Conservation (phyloP, 1,140 invertebrate genomes). For the Lamellibrachia luymesi region DNA sequence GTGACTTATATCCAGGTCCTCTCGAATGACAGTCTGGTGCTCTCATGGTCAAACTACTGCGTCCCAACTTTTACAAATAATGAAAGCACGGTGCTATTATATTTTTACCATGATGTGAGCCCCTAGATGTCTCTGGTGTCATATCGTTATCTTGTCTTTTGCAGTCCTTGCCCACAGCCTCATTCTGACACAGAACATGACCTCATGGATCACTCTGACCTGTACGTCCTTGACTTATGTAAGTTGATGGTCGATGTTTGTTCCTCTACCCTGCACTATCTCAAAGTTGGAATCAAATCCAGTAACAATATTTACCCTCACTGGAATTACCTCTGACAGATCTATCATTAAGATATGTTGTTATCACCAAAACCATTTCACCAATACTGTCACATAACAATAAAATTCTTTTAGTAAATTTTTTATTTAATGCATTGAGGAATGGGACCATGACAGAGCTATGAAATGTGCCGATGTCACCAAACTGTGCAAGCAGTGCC, state of each 20-base stretch:
- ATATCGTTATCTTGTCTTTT: slow-evolving; percentile 33
- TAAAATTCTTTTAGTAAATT: neutral
- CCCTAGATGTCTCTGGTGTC: slow-evolving; percentile 2
- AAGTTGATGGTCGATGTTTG: slow-evolving; percentile 34
- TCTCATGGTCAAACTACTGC: neutral
- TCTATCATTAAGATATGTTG: neutral
- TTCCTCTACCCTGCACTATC: neutral
- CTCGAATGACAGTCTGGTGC: too few relatives aligned
- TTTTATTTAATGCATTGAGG: neutral
- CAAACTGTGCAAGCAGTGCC: neutral
- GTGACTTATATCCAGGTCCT: too few relatives aligned
- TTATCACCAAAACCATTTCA: neutral
- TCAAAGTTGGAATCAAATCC: slow-evolving; percentile 12
- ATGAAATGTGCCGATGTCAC: neutral
- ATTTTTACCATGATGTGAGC: too few relatives aligned
- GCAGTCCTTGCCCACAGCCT: slow-evolving; percentile 37
- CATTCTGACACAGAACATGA: slow-evolving; percentile 38
- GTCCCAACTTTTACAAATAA: too few relatives aligned
- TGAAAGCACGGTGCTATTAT: too few relatives aligned
- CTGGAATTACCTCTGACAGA: neutral
- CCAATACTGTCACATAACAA: neutral
- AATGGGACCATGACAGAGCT: neutral
- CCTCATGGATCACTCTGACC: slow-evolving; percentile 74
- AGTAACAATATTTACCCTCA: neutral
- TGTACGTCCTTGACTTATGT: slow-evolving; percentile 74